These are phyloP conservation scores for Pao palembangensis DNA, from an alignment of 2,113 vertebrate species.

Conservation along the genomic window DNA sequence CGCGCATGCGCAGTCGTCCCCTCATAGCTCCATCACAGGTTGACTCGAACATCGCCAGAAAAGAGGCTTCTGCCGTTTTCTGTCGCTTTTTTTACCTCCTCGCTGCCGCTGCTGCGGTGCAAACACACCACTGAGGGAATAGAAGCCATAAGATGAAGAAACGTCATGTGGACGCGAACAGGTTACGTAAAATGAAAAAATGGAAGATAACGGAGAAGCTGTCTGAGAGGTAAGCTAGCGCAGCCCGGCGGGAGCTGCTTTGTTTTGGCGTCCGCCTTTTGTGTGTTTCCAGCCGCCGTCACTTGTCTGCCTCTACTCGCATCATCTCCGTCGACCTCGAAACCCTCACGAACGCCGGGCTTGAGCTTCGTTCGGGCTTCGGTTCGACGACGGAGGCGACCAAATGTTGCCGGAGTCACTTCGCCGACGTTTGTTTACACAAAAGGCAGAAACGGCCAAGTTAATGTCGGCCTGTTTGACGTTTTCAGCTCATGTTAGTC, in stretches of 20 bases:
- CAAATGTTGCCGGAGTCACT: conserved; percentile 16
- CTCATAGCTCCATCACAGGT: conserved; percentile 52
- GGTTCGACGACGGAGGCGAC: not conserved
- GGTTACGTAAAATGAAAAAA: conserved; percentile 78
- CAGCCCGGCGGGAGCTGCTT: conserved; percentile 40
- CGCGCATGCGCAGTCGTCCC: conserved; percentile 49
- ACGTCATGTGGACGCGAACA: conserved; percentile 76
- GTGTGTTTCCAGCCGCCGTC: conserved; percentile 43
- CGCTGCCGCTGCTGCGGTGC: conserved; percentile 36
- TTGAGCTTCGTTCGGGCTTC: not conserved
- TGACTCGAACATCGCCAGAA: conserved; percentile 36
- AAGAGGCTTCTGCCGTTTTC: conserved; percentile 1
- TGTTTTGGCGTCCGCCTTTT: conserved; percentile 66
- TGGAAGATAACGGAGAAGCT: conserved; percentile 76
- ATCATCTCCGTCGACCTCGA: not conserved
- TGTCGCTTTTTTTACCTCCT: not conserved
- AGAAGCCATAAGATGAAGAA: conserved; percentile 79
- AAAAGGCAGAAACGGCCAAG: conserved; percentile 18
- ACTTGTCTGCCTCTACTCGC: conserved; percentile 45
- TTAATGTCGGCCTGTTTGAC: conserved; percentile 42
- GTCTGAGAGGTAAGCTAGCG: conserved; percentile 72
- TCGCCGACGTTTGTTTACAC: conserved; percentile 42
- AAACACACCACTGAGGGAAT: conserved; percentile 25
- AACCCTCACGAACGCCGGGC: not conserved
- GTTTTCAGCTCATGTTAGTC: not conserved